These are phyloP conservation scores for Sericinus montela DNA, from an alignment of 2,888 invertebrate genomes.

Conservation along the genomic window DNA sequence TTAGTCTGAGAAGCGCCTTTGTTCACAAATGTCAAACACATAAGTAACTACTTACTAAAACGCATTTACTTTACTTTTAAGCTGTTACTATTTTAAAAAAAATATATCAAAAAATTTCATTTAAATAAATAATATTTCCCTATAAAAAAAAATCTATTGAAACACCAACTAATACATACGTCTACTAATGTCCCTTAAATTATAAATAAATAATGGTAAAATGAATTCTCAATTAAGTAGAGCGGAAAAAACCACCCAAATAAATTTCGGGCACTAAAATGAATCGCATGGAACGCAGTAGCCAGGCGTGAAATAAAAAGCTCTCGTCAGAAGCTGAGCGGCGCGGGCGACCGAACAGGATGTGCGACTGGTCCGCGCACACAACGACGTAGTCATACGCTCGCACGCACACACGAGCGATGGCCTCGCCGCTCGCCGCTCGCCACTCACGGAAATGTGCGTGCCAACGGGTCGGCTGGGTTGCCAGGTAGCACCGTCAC, in stretches of 20 bases:
- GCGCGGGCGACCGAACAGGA: conserved; percentile 73
- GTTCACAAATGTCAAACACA: too few relatives aligned
- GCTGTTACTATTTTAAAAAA: too few relatives aligned
- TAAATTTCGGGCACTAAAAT: conserved; percentile 25
- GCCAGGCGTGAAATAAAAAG: conserved; percentile 73
- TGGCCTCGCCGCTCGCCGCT: conserved; percentile 69
- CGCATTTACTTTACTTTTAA: too few relatives aligned
- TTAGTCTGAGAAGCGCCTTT: too few relatives aligned
- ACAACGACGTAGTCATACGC: conserved; percentile 32
- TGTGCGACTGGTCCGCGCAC: conserved; percentile 76
- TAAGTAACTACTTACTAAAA: too few relatives aligned
- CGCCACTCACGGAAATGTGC: conserved; percentile 74
- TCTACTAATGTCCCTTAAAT: too few relatives aligned
- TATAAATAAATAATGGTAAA: too few relatives aligned
- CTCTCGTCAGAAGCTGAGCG: conserved; percentile 67
- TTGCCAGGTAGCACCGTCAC: conserved; percentile 3
- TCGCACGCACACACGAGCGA: conserved; percentile 46
- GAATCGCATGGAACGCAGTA: conserved; percentile 44
- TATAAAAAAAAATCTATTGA: too few relatives aligned
- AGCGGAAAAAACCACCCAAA: background rate
- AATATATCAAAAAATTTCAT: too few relatives aligned
- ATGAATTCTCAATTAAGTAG: too few relatives aligned
- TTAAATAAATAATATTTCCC: too few relatives aligned
- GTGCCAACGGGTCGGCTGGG: conserved; percentile 40
- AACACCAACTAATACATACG: too few relatives aligned